These are phyloP conservation scores for Lasioglossum oenotherae DNA, from an alignment of 2,888 invertebrate genomes.

Conservation along the genomic window DNA sequence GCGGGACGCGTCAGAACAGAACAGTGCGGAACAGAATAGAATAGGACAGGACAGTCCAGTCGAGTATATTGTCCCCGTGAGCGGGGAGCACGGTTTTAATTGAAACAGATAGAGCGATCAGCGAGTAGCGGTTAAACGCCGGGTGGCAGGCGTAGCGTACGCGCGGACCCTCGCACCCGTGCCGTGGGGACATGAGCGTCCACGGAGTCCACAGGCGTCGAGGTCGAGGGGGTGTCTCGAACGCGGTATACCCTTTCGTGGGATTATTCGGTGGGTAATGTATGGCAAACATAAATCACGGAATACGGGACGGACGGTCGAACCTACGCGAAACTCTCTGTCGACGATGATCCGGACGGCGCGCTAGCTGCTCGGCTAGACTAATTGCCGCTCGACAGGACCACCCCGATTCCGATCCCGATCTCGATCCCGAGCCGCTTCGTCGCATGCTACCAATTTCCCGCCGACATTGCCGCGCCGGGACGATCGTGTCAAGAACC, in stretches of 20 bases:
- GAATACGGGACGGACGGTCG: slow-evolving; percentile 74
- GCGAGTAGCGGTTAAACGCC: slow-evolving; percentile 66
- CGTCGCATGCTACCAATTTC: neutral
- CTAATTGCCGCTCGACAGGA: slow-evolving; percentile 69
- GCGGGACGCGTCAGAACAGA: neutral
- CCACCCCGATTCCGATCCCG: slow-evolving; percentile 16
- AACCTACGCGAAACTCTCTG: slow-evolving; percentile 76
- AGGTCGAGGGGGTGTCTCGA: slow-evolving; percentile 61
- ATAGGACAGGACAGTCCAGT: neutral
- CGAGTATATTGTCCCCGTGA: neutral
- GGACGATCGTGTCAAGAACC: neutral
- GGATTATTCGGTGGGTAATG: slow-evolving; percentile 83
- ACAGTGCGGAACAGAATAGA: neutral
- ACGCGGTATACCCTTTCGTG: slow-evolving; percentile 78
- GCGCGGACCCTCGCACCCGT: slow-evolving; percentile 43
- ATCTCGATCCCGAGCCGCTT: neutral
- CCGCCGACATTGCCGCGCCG: neutral
- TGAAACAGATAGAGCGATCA: slow-evolving; percentile 83
- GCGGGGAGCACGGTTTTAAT: slow-evolving; percentile 74
- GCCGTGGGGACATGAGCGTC: slow-evolving; percentile 17
- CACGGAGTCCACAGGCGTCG: slow-evolving; percentile 51
- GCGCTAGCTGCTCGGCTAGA: slow-evolving; percentile 61
- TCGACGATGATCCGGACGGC: slow-evolving; percentile 74
- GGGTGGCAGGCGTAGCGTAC: slow-evolving; percentile 36
- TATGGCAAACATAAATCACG: slow-evolving; percentile 80